These are phyloP conservation scores for Lontra canadensis DNA, from an alignment of 2,113 vertebrate genomes.

Conservation along the genomic window DNA sequence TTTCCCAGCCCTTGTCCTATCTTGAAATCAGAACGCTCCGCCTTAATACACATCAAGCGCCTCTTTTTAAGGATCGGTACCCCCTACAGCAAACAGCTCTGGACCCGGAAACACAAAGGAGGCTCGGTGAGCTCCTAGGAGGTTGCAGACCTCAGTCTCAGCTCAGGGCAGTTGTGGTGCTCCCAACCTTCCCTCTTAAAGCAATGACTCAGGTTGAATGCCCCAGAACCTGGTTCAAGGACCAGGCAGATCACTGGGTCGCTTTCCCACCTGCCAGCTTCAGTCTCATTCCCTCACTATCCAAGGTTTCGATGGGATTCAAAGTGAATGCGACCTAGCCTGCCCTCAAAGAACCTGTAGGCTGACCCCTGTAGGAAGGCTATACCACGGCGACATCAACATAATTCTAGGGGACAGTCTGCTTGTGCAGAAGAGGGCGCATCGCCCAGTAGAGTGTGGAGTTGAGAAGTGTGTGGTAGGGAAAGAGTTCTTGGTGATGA, in stretches of 20 bases:
- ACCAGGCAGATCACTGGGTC: too few species aligned
- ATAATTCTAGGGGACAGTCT: neutral
- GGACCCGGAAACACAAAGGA: neutral
- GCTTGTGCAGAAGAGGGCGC: neutral
- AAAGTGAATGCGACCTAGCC: neutral
- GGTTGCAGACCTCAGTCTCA: neutral
- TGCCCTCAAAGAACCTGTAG: neutral
- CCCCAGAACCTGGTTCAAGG: neutral
- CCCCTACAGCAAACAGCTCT: neutral
- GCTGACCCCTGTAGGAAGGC: neutral
- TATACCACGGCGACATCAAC: neutral
- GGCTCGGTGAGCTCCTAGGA: neutral
- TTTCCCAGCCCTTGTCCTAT: neutral
- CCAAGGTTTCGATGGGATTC: neutral
- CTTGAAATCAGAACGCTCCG: neutral
- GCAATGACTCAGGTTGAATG: neutral
- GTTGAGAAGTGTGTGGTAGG: neutral
- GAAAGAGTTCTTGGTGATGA: neutral
- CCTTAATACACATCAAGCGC: neutral
- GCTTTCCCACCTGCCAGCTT: neutral
- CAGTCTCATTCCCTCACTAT: neutral
- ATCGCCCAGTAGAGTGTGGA: neutral
- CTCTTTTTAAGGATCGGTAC: neutral
- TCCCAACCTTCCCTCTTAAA: neutral
- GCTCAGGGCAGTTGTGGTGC: neutral